phyloP scores from a whole-genome alignment of 64 coral and sea anemone genomes.

The Stichodactyla helianthus region DNA sequence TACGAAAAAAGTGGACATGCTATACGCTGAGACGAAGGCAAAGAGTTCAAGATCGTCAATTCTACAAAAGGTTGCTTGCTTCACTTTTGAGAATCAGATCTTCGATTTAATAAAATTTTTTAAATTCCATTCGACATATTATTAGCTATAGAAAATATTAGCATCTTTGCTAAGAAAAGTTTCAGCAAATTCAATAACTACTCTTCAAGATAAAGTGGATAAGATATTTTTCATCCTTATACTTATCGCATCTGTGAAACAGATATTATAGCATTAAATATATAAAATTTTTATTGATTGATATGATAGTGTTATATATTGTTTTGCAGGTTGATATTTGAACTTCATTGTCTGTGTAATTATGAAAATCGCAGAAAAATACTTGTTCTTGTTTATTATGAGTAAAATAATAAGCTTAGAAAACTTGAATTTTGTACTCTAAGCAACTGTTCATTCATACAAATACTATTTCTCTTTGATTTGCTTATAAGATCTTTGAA shows the following conservation, averaged over 20 bases:
- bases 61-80: constrained; percentile 30
- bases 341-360: too few species aligned
- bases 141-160: not conserved
- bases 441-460: too few species aligned
- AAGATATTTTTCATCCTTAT: not conserved
- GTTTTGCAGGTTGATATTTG: too few species aligned
- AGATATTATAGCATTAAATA: not conserved
- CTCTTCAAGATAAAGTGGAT: not conserved
- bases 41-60: constrained; percentile 29
- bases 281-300: not conserved
- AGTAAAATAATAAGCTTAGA: too few species aligned
- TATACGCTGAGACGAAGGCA: constrained; percentile 42
- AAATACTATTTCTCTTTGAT: too few species aligned
- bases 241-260: not conserved
- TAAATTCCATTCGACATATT: not conserved
- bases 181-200: not conserved
- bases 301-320: too few species aligned
- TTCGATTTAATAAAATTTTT: not conserved
- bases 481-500: too few species aligned
- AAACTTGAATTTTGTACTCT: too few species aligned
- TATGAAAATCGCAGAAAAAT: too few species aligned
- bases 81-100: constrained; percentile 33
- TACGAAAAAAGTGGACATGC: constrained; percentile 36
- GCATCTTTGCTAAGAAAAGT: not conserved
- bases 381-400: too few species aligned